Evolutionary conservation across 2,888 invertebrate species (phyloP).

Genomic region (Clostera curtula): DNA sequence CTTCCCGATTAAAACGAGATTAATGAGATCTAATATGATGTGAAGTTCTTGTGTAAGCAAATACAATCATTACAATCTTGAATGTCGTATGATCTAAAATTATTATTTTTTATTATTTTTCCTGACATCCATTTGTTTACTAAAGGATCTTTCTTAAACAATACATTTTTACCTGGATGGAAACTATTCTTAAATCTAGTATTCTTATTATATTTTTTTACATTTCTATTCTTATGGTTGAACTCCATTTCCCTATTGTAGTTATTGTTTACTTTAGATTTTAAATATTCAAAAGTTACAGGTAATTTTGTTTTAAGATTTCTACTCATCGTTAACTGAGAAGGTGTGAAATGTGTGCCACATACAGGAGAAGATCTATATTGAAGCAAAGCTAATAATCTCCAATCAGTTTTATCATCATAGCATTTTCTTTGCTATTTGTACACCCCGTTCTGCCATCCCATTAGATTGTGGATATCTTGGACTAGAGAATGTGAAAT

Average conservation of each 20-base stretch:
- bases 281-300: no score
- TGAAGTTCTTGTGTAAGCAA: neutral
- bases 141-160: neutral
- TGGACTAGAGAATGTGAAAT: slow-evolving; percentile 6
- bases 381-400: slow-evolving; percentile 4
- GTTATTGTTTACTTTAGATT: no score
- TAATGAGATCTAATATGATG: no score
- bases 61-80: neutral
- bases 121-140: neutral
- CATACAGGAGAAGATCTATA: slow-evolving; percentile 4
- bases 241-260: no score
- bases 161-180: neutral
- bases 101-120: no score
- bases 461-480: slow-evolving; percentile 7
- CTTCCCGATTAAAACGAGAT: no score
- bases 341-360: neutral
- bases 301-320: no score
- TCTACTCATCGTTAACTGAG: no score
- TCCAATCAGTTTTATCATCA: slow-evolving; percentile 6
- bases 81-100: no score
- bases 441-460: slow-evolving; percentile 6
- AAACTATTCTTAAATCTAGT: neutral
- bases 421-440: slow-evolving; percentile 5
- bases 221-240: neutral
- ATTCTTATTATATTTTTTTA: neutral